Base-by-base conservation (phyloP, 2,888 invertebrate genomes). In the Mesopsocus fuscifrons region DNA sequence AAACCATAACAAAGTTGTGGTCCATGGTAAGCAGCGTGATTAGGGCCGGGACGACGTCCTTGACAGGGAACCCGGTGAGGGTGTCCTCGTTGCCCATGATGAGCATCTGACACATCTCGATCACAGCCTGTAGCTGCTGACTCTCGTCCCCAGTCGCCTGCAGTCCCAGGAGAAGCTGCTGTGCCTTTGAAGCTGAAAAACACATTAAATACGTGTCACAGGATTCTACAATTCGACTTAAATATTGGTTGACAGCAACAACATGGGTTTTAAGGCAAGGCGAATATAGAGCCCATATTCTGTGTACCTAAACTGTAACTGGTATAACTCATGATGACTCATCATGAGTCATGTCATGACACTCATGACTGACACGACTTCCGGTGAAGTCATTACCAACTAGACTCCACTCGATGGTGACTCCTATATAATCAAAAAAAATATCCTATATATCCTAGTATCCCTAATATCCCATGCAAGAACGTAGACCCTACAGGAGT, bases 41-140 rank as follows among this genome's bases (percentile, higher is more conserved):
- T 30, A 98, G 73, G 4, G 92, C 91, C 1, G 95, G 94, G 40
- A 97, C 94, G 13, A 94, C 94, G 63, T 94, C 92, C 55, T 97
- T 87, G 30, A 95, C 89, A 0, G 97, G 97, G 62, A 98, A 95
- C n/a, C 94, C 94, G 32, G 92, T 87, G 43, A 97, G 69, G 1
- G 94, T 94, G 60, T 97, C 97, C 64, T 97, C 97, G 60, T 97
- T 97, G 51, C 95, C 95, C 95, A 97, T 97, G 26, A 97, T 94
- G 44, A 97, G 69, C 62, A 97, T 76, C 67, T 97, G 94, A 60
- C 94, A 94, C 92, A 97, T 92, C 66, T 95, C 94, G 48, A 94
- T 92, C 30, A 91, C 92, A 2, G 94, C 89, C 59, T 94, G 91
- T 48, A 97, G 65, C 62, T 97, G 94, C 57, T 91, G 89, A 6